These are phyloP conservation scores for Ictalurus punctatus DNA, from an alignment of 2,113 vertebrate genomes.

Conservation along the genomic window DNA sequence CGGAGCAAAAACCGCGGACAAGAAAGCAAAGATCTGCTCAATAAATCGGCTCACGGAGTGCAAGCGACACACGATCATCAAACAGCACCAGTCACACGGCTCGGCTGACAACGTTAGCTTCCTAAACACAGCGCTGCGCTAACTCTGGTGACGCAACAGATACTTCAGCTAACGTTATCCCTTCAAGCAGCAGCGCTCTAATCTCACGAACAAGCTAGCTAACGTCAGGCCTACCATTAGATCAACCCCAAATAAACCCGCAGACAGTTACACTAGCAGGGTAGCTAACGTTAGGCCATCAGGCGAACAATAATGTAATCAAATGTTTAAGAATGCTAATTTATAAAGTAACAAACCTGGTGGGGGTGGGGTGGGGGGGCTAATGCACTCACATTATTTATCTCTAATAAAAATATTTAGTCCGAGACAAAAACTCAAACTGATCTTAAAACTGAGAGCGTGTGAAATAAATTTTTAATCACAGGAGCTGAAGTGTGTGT, in stretches of 20 bases:
- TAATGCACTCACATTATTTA: background rate
- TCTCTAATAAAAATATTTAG: background rate
- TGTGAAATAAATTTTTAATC: conserved; percentile 8
- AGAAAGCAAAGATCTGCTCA: background rate
- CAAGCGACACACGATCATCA: background rate
- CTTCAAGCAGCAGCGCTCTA: background rate
- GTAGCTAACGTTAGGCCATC: background rate
- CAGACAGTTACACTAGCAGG: background rate
- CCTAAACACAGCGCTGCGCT: background rate
- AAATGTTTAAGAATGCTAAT: background rate
- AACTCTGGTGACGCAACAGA: too few species aligned
- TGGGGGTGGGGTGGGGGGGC: too few species aligned
- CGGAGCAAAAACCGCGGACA: background rate
- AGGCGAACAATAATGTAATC: background rate
- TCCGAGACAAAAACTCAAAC: background rate
- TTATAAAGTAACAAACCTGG: too few species aligned
- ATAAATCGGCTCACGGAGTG: background rate
- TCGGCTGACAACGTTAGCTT: background rate
- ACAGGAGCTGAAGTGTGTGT: background rate
- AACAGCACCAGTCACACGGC: background rate
- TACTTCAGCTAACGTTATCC: background rate
- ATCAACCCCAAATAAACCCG: background rate
- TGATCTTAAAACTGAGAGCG: background rate
- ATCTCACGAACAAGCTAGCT: background rate
- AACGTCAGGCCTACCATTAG: background rate